Evolutionary conservation across 2,113 vertebrate genomes (phyloP), one percentile per base, ranked within the genome.

Genomic region (Elgaria multicarinata): DNA sequence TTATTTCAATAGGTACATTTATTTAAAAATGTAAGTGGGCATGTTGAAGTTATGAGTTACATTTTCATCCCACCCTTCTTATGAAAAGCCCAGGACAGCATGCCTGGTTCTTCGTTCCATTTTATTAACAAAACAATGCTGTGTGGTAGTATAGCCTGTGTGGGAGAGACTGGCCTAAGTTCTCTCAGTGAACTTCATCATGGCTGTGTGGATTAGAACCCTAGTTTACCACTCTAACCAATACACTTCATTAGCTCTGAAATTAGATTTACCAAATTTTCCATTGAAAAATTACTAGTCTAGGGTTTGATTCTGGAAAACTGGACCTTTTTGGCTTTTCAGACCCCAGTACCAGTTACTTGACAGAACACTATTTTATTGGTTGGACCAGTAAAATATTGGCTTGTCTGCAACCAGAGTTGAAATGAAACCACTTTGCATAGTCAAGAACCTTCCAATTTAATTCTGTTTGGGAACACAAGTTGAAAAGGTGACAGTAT

Each of bases 371-470:
- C 16, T 3, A 39, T 31, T 81, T 39, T 42, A 82, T 39, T 46
- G 36, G 53, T 33, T 36, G 53, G 26, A 6, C 22, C 4, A 24
- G 18, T 88, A 31, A 88, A 88, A 74, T 71, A 71, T 50, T 71
- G 16, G 28, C 20, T n/a, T 26, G 13, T 82, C 16, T 22, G 28
- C 50, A 24, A 9, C 28, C 18, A 58, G 10, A 39, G 24, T 18
- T 74, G 78, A 88, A 72, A 72, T 16, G 24, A 91, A 91, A 67
- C 2, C 0, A 2, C 44, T 87, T 92, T 92, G 20, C 75, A 31
- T 91, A 88, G 80, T 14, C 78, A 89, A 83, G 62, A 91, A 87
- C 20, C 28, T 83, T 92, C 1, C 20, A 86, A 53, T 90, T 88
- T 62, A 3, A n/a, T 36, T 90, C 62, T 46, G 66, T 12, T 77